Base-by-base conservation (phyloP, 2,113 vertebrate species). In the Nibea albiflora region DNA sequence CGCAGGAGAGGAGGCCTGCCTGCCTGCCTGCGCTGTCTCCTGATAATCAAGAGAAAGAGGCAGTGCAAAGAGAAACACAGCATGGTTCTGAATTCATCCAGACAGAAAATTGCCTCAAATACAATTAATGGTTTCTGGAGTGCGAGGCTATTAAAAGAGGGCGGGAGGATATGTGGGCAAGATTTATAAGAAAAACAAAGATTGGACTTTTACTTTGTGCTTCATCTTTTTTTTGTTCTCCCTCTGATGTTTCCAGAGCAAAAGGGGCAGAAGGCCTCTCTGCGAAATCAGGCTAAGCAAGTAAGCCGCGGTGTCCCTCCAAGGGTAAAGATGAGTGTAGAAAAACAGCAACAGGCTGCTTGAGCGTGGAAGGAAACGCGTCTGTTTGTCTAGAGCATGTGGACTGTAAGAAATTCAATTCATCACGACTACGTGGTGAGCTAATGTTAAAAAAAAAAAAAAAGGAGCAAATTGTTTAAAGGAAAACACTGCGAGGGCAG, bases 1-100 rank as follows among this genome's bases (percentile, higher is more conserved):
- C 62, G 56, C 57, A 52, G 60, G 53, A 65, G 31, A 68, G 49
- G 70, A 60, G 64, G 83, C 62, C 81, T 62, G 80, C 63, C 83
- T 63, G 47, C 12, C 31, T 35, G 31, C 31, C 31, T 35, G 31
- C 7, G 4, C 72, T 20, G 44, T 81, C 67, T 82, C 49, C 39
- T 80, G 60, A 42, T 75, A 67, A 65, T 24, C 52, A 67, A 75
- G 71, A 68, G 46, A 72, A 24, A 65, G 26, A 58, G n/a, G 56
- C 58, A 35, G 46, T 19, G 28, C 12, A 28, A 58, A 65, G 64
- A 73, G 64, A 76, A 78, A 57, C 53, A 57, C 57, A 24, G 52
- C 62, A 39, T 31, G 46, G 42, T 39, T 69, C 57, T 81, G 14
- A 63, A 64, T 9, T 20, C 62, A n/a, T 16, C 70, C 47, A 75